A percentile compares a stretch with the other conserved stretches of the same genome.
phyloP scores from a whole-genome alignment of 2,888 invertebrate species.

The Venustoraphidia nigricollis region DNA sequence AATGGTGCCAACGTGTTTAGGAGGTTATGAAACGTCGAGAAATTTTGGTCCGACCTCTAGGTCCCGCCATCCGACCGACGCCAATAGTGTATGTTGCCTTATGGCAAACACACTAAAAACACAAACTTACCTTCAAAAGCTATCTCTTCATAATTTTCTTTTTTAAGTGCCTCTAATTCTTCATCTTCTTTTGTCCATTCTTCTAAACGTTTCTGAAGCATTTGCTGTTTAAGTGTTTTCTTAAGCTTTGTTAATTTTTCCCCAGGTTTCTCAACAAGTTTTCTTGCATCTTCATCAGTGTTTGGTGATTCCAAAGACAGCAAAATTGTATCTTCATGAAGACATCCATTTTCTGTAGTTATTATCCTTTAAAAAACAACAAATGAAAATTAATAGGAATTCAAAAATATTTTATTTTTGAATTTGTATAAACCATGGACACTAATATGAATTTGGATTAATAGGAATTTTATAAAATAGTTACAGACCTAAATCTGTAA shows the following conservation, averaged over 20 bases:
- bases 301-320: too few species aligned
- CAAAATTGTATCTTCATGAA: slow-evolving; percentile 18
- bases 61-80: too few species aligned
- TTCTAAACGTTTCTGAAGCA: slow-evolving; percentile 50
- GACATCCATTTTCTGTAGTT: too few species aligned
- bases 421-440: too few species aligned
- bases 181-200: slow-evolving; percentile 52
- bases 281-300: slow-evolving; percentile 5
- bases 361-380: neutral
- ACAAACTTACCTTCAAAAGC: slow-evolving; percentile 2
- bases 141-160: slow-evolving; percentile 21
- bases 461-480: too few species aligned
- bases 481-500: too few species aligned
- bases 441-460: too few species aligned
- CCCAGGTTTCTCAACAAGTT: slow-evolving; percentile 43
- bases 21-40: too few species aligned
- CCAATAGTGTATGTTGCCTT: too few species aligned
- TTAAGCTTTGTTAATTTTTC: slow-evolving; percentile 53
- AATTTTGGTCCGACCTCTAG: too few species aligned
- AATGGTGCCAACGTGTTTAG: too few species aligned
- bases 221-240: slow-evolving; percentile 52
- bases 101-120: neutral
- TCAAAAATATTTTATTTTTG: too few species aligned
- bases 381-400: neutral
- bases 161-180: slow-evolving; percentile 21